Evolutionary conservation across 2,113 vertebrate genomes (phyloP).

Genomic region (Genyomyrus donnyi): DNA sequence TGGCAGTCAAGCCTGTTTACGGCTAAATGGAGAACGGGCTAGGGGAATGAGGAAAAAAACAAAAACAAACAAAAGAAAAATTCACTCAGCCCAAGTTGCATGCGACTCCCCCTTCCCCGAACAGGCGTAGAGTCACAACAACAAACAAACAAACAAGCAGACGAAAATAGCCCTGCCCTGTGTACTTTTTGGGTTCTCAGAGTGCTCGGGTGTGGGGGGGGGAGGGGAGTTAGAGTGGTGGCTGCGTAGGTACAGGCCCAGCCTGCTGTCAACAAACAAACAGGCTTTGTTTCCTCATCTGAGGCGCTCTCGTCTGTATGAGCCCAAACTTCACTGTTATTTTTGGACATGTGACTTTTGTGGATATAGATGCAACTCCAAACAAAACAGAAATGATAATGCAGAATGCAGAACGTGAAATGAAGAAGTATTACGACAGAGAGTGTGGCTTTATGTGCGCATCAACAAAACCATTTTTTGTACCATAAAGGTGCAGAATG

Average conservation of each 20-base stretch:
- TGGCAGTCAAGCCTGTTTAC: neutral
- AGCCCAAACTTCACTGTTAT: conserved; percentile 7
- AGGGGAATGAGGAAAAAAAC: neutral
- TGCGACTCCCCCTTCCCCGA: neutral
- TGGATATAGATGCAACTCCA: neutral
- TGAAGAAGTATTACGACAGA: conserved; percentile 11
- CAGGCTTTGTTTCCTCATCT: conserved; percentile 15
- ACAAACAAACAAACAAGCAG: conserved; percentile 35
- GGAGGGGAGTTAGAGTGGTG: conserved; percentile 13
- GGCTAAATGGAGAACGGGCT: neutral
- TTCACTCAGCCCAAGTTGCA: neutral
- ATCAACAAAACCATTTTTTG: neutral
- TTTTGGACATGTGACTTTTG: conserved; percentile 7
- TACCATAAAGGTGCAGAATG: neutral
- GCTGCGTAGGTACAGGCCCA: neutral
- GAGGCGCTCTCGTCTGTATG: neutral
- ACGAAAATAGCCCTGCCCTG: conserved; percentile 23
- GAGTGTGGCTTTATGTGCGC: neutral
- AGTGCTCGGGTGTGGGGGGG: neutral
- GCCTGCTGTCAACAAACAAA: conserved; percentile 10
- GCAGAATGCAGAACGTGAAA: conserved; percentile 5
- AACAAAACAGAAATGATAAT: conserved; percentile 13
- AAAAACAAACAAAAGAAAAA: neutral
- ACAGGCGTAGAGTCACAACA: conserved; percentile 20
- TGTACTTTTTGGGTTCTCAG: conserved; percentile 18